Percentiles rank a stretch among this genome's conserved stretches.
Conservation (phyloP, 2,888 invertebrate species). For the Xylota sylvarum region DNA sequence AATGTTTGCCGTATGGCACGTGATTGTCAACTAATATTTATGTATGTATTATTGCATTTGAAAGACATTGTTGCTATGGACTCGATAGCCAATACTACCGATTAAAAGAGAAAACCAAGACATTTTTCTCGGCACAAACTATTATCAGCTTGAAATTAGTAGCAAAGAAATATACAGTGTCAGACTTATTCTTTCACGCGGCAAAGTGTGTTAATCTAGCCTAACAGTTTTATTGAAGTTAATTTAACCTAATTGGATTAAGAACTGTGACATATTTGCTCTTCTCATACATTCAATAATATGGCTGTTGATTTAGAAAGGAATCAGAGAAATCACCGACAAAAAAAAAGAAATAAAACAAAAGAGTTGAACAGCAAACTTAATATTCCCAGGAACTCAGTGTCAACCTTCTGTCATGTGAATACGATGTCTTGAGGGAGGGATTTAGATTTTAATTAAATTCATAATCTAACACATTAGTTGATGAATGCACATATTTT, state of each 20-base stretch:
- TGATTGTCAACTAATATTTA: too few relatives aligned
- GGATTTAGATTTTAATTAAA: constrained; percentile 21
- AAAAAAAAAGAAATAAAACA: neutral
- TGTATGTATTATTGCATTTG: too few relatives aligned
- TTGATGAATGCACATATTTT: constrained; percentile 25
- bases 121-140: neutral
- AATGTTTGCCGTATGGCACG: too few relatives aligned
- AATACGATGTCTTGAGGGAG: neutral
- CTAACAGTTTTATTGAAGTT: constrained; percentile 39
- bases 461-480: constrained; percentile 46
- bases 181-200: neutral
- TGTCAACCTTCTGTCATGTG: constrained; percentile 20
- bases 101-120: neutral
- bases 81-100: too few relatives aligned
- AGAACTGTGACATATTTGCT: constrained; percentile 18
- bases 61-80: too few relatives aligned
- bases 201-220: constrained; percentile 35
- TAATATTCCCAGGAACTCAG: constrained; percentile 6
- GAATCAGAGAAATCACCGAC: neutral
- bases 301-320: constrained; percentile 17
- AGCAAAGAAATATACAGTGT: constrained; percentile 7
- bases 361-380: constrained; percentile 14
- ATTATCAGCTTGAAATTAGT: neutral
- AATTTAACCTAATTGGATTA: constrained; percentile 48
- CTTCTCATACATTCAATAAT: constrained; percentile 6